phyloP scores from a whole-genome alignment of 2,113 vertebrate species.

The Bufo gargarizans region DNA sequence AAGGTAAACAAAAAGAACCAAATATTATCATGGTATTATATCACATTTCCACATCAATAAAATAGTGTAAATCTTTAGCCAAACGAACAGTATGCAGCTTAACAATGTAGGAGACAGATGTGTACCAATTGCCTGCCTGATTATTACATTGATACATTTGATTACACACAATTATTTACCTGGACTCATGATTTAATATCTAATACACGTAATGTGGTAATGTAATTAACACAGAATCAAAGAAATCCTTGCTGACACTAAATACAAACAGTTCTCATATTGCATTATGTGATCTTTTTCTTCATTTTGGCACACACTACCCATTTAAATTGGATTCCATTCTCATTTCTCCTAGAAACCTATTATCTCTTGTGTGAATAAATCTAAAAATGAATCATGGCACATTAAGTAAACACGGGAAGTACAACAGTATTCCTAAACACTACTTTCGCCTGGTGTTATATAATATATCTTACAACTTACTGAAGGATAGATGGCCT shows the following conservation, averaged over 20 bases:
- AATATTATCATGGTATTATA: background rate
- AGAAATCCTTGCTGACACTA: conserved; percentile 21
- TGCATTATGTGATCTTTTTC: conserved; percentile 13
- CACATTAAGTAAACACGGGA: conserved; percentile 47
- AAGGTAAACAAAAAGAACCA: background rate
- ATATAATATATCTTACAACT: background rate
- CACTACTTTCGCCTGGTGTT: conserved; percentile 7
- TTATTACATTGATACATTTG: conserved; percentile 11
- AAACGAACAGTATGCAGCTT: background rate
- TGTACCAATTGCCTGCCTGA: conserved; percentile 5
- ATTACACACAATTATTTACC: conserved; percentile 9
- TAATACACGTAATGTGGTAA: conserved; percentile 11
- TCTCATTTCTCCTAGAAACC: conserved; percentile 44
- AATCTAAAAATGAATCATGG: conserved; percentile 48
- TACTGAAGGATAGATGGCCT: background rate
- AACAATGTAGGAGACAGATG: background rate
- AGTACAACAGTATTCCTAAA: conserved; percentile 33
- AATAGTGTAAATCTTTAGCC: background rate
- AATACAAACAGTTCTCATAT: conserved; percentile 32
- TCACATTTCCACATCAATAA: background rate
- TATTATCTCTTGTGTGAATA: conserved; percentile 50
- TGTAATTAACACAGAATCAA: conserved; percentile 20
- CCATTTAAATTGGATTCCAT: conserved; percentile 45
- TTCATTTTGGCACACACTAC: conserved; percentile 30
- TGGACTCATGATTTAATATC: conserved; percentile 33